These are phyloP conservation scores for Gastrophryne carolinensis DNA, from an alignment of 2,797 vertebrate species.

Conservation along the genomic window DNA sequence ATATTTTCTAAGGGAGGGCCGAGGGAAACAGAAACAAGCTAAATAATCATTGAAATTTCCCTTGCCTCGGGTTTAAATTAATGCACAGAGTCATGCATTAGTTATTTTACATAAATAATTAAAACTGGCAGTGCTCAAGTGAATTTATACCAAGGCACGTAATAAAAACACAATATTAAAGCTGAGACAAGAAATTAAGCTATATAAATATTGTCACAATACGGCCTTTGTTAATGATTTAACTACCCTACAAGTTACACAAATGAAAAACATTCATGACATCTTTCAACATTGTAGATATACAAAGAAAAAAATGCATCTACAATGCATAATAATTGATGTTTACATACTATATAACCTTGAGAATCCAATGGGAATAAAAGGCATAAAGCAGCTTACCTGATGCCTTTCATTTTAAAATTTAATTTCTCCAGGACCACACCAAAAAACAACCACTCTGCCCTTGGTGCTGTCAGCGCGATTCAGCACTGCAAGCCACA, in stretches of 20 bases:
- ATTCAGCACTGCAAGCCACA: no score
- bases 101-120: conserved; percentile 28
- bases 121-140: conserved; percentile 8
- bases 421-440: no score
- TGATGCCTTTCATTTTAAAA: no score
- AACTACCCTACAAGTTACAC: no score
- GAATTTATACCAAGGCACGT: not conserved
- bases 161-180: conserved; percentile 3
- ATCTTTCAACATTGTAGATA: no score
- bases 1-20: not conserved
- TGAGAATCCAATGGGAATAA: no score
- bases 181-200: not conserved
- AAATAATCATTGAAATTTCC: not conserved
- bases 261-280: no score
- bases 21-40: not conserved
- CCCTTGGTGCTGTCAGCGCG: no score
- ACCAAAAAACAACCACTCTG: no score
- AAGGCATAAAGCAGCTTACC: no score
- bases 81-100: conserved; percentile 19
- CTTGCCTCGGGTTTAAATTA: conserved; percentile 17
- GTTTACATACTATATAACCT: not conserved
- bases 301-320: not conserved
- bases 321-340: not conserved
- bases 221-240: no score
- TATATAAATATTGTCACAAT: not conserved